phyloP scores from a whole-genome alignment of 2,888 invertebrate genomes.

The Schizaphis graminum region DNA sequence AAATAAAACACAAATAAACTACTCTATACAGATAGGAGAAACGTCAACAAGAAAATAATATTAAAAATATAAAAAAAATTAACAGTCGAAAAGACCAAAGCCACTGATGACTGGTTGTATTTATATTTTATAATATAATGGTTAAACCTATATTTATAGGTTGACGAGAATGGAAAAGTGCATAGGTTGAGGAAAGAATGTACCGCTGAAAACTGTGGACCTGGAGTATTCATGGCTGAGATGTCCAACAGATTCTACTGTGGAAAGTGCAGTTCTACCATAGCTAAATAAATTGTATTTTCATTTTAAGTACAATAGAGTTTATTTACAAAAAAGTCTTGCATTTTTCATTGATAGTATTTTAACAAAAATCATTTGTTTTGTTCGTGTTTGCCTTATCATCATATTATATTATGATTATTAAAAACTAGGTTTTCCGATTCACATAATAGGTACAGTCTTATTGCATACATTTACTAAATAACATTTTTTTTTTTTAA shows the following conservation, averaged over 20 bases:
- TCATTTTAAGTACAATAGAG: slow-evolving; percentile 26
- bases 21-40: too few species aligned
- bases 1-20: too few species aligned
- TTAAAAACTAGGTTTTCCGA: slow-evolving; percentile 12
- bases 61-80: too few species aligned
- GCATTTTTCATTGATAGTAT: not conserved
- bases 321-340: slow-evolving; percentile 41
- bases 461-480: slow-evolving; percentile 20
- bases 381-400: not conserved
- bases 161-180: slow-evolving; percentile 99
- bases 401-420: not conserved
- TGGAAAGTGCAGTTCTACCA: slow-evolving; percentile 97
- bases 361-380: not conserved
- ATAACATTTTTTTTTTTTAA: slow-evolving; percentile 38
- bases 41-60: too few species aligned
- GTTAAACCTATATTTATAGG: too few species aligned
- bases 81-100: too few species aligned
- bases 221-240: slow-evolving; percentile 99
- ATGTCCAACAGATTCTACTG: slow-evolving; percentile 99
- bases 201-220: slow-evolving; percentile 94
- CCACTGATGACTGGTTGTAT: too few species aligned
- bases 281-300: slow-evolving; percentile 70
- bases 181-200: slow-evolving; percentile 96
- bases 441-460: slow-evolving; percentile 6
- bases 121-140: too few species aligned